These are phyloP conservation scores for Diachasma alloeum DNA, from an alignment of 1,140 invertebrate genomes.

Conservation along the genomic window DNA sequence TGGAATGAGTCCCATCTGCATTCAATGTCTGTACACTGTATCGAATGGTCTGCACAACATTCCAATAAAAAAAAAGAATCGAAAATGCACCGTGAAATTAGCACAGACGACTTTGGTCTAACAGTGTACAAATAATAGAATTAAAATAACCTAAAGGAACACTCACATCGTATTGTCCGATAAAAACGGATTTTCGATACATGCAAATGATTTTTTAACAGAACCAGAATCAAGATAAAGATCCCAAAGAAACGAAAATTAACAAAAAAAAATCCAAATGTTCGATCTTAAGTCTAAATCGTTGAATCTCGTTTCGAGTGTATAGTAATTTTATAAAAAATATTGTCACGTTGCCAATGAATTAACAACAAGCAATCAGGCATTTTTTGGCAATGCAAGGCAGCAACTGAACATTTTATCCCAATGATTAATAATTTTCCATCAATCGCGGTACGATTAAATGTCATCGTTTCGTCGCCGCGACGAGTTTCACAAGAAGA, in stretches of 20 bases:
- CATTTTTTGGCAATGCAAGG: constrained; percentile 54
- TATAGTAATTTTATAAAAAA: constrained; percentile 9
- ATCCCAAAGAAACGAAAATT: neutral
- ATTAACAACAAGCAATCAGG: constrained; percentile 6
- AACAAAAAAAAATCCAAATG: neutral
- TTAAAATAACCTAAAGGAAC: neutral
- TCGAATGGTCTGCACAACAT: neutral
- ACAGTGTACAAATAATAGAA: constrained; percentile 2
- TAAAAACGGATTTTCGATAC: constrained; percentile 33
- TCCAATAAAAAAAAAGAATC: neutral
- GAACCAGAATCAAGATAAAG: neutral
- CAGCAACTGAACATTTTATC: constrained; percentile 37
- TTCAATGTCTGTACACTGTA: constrained; percentile 3
- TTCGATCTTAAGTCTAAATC: neutral
- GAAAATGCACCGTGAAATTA: constrained; percentile 12
- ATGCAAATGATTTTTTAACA: neutral
- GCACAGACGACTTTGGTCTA: neutral
- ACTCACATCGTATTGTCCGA: neutral
- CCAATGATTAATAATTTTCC: neutral
- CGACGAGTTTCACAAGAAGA: constrained; percentile 6
- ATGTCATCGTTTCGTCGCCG: neutral
- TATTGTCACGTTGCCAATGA: constrained; percentile 7
- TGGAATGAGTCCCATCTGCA: constrained; percentile 10
- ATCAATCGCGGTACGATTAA: neutral
- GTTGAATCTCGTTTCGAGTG: neutral